A percentile compares a stretch with the other conserved stretches of the same genome.
phyloP scores from a whole-genome alignment of 30 jellyfish, hydroid and myxozoan species.

The Aurelia sp. region DNA sequence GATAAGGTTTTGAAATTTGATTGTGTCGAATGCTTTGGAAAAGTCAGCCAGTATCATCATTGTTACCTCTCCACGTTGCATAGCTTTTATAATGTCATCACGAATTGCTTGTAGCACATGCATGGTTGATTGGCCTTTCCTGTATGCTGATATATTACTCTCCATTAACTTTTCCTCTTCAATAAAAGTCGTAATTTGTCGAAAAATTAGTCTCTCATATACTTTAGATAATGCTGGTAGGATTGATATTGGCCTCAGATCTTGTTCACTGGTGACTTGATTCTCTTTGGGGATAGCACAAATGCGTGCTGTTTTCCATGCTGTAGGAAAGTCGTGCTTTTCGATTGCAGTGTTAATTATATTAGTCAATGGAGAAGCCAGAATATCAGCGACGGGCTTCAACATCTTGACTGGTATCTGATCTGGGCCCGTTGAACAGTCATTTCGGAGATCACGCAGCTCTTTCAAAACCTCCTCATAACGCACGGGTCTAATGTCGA shows the following conservation, averaged over 20 bases:
- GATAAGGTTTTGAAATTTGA: not conserved
- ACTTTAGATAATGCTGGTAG: too few species aligned
- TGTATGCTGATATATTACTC: not conserved
- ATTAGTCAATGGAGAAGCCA: conserved; percentile 52
- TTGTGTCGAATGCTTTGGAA: conserved; percentile 23
- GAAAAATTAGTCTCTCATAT: conserved; percentile 6
- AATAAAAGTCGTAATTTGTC: conserved; percentile 24
- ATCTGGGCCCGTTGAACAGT: conserved; percentile 64
- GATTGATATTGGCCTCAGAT: conserved; percentile 28
- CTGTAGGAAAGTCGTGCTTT: conserved; percentile 46
- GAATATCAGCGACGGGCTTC: conserved; percentile 43
- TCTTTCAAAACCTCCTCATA: conserved; percentile 40
- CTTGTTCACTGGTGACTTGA: conserved; percentile 30
- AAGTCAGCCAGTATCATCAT: not conserved
- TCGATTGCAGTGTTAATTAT: conserved; percentile 38
- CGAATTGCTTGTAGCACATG: conserved; percentile 45
- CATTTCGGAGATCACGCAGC: conserved; percentile 42
- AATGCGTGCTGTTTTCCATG: conserved; percentile 63
- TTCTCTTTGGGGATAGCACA: conserved; percentile 52
- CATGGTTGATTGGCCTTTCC: conserved; percentile 49
- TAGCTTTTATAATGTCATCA: conserved; percentile 44
- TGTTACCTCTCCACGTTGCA: conserved; percentile 56
- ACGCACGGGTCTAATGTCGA: conserved; percentile 31
- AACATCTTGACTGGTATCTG: conserved; percentile 57
- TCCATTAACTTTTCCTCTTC: conserved; percentile 22